Evolutionary conservation across 2,113 vertebrate species (phyloP), one percentile per base, ranked within the genome.

Genomic region (Nymphicus hollandicus): DNA sequence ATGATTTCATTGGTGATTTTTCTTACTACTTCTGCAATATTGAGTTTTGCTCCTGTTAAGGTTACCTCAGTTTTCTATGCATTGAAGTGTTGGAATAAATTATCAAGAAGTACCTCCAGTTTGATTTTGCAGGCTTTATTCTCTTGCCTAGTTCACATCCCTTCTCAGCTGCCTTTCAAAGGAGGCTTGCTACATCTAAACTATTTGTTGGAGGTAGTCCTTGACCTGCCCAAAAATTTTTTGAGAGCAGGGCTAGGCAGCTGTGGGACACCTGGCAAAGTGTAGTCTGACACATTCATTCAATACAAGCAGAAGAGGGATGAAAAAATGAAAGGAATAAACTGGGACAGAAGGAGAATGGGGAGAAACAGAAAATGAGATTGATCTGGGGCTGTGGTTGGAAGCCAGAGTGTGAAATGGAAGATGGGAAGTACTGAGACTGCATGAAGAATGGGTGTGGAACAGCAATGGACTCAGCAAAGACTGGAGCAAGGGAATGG

Each of bases 41-140:
- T 64, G 46, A 73, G n/a, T 92, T 91, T 55, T 65, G 19, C 33
- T 89, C 16, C 56, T 92, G 29, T 90, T 65, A 76, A 71, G 23
- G 20, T 97, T 96, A 89, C 89, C 92, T 95, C 95, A 94, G 86
- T 73, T 95, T 97, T 94, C 91, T 92, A 27, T 86, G 50, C 41
- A n/a, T 31, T 43, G 25, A 87, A 80, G 20, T 43, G 24, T 27
- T 91, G 92, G 27, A 96, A 97, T 97, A 96, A 97, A 97, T 73
- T 88, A 27, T 83, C 41, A 89, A 74, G 87, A 88, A 93, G 14
- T 25, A 65, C 15, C 7, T 63, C 89, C 31, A 33, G 37, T 81
- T 88, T 95, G 58, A 73, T 86, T 90, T 91, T 2, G 1, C 11
- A 44, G 47, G n/a, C 28, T 94, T 92, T 74, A 18, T 84, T 93